Evolutionary conservation across 1,140 invertebrate genomes (phyloP).

Genomic region (Nixonia krombeini): DNA sequence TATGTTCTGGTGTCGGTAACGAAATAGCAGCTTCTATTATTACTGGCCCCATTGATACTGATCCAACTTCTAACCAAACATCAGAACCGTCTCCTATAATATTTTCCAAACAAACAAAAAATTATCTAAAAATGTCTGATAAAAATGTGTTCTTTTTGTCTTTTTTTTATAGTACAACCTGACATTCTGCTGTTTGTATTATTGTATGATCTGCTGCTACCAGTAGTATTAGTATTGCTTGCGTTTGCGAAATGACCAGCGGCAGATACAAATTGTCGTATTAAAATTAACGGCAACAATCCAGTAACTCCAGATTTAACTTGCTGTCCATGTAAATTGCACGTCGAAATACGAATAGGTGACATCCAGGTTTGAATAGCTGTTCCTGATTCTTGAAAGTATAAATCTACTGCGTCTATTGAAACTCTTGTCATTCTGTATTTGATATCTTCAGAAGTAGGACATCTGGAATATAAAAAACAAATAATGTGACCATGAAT

Average conservation of each 20-base stretch:
- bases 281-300: conserved; percentile 83
- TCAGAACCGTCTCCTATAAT: conserved; percentile 73
- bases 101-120: conserved; percentile 15
- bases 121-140: background rate
- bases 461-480: conserved; percentile 74
- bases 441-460: conserved; percentile 91
- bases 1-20: conserved; percentile 80
- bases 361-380: conserved; percentile 90
- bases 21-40: conserved; percentile 94
- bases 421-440: conserved; percentile 94
- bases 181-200: conserved; percentile 63
- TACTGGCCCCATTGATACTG: conserved; percentile 90
- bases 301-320: conserved; percentile 92
- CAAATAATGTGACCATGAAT: background rate
- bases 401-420: conserved; percentile 92
- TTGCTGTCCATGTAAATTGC: conserved; percentile 93
- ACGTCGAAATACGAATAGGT: conserved; percentile 89
- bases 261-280: conserved; percentile 80
- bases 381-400: conserved; percentile 90
- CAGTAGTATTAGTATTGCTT: conserved; percentile 75
- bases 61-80: conserved; percentile 94
- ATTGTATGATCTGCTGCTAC: conserved; percentile 71
- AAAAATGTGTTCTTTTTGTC: too few species aligned
- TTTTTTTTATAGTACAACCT: conserved; percentile 48
- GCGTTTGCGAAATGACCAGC: conserved; percentile 67